Conservation (phyloP, 2,797 vertebrate species). For the Epinephelus malabaricus region DNA sequence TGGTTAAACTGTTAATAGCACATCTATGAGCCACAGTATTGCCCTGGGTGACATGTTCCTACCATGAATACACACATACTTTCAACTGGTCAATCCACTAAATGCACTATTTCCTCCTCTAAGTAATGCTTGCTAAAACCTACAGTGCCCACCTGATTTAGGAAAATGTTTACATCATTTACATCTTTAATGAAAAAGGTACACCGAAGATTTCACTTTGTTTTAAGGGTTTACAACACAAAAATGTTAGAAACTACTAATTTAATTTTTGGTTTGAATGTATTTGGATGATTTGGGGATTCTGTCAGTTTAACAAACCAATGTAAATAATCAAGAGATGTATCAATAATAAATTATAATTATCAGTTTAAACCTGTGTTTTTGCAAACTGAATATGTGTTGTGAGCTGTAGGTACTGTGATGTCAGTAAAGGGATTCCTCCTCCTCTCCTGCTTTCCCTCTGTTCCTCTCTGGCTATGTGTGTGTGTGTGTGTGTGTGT, state of each 20-base stretch:
- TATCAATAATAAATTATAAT: background rate
- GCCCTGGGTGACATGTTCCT: background rate
- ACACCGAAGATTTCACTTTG: too few relatives aligned
- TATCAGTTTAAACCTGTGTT: background rate
- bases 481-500: conserved; percentile 15
- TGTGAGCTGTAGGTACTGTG: conserved; percentile 40
- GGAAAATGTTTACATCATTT: too few relatives aligned
- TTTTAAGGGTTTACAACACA: too few relatives aligned
- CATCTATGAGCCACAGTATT: background rate
- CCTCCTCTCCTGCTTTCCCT: background rate
- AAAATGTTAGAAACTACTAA: too few relatives aligned
- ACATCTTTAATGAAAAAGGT: too few relatives aligned
- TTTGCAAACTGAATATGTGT: background rate
- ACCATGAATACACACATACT: background rate
- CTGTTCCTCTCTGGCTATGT: background rate
- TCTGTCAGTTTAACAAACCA: too few relatives aligned
- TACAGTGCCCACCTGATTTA: too few relatives aligned
- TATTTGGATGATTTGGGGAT: too few relatives aligned
- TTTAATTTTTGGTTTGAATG: too few relatives aligned
- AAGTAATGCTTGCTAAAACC: too few relatives aligned
- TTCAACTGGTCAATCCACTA: background rate
- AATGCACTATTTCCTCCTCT: too few relatives aligned
- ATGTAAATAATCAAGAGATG: background rate
- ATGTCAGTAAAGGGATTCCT: conserved; percentile 62
- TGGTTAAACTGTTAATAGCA: background rate